Evolutionary conservation across 1,140 invertebrate species (phyloP), one percentile per base, ranked within the genome.

Genomic region (Semibalanus balanoides): DNA sequence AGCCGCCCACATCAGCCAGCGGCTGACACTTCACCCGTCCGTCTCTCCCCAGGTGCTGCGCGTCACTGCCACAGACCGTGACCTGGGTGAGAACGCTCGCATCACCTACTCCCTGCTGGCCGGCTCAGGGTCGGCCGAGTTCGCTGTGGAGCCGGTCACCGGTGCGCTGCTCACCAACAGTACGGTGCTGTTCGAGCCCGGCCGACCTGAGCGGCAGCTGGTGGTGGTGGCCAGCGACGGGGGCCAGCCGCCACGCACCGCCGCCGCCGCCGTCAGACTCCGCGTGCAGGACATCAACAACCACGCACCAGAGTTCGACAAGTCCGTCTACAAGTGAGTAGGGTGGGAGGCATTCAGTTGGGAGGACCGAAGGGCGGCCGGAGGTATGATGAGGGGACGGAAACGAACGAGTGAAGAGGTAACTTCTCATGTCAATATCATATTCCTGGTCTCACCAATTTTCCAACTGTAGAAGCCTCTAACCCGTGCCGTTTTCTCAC

Each of bases 21-120:
- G 51, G 51, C 51, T 22, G 22, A 64, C 22, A 3, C 22, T 3
- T 64, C 22, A 64, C 9, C 51, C 22, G 11, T 25, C 51, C 51
- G 7, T 64, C 51, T 19, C 14, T 64, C 1, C 92, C 76, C 95
- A 93, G 83, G 94, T 96, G 17, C 89, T 88, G 22, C 89, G 89
- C 84, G 88, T 80, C 3, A 88, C 90, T 27, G 96, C 95, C 0
- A 92, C 89, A 71, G 95, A 98, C 83, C 88, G 89, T 9, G 96
- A 98, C 83, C 88, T 91, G 79, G 93, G 91, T 17, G 83, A 88
- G 25, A 96, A 97, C 83, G 91, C 93, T 0, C 88, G 89, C 80
- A 88, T 97, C 71, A 85, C 93, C n/a, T 99, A 97, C 83, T 94
- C 96, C 81, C 97, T 99, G 77, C 93, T 97, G 19, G 93, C 96